Evolutionary conservation across 2,113 vertebrate genomes (phyloP).

Genomic region (Hippocampus barbouri): DNA sequence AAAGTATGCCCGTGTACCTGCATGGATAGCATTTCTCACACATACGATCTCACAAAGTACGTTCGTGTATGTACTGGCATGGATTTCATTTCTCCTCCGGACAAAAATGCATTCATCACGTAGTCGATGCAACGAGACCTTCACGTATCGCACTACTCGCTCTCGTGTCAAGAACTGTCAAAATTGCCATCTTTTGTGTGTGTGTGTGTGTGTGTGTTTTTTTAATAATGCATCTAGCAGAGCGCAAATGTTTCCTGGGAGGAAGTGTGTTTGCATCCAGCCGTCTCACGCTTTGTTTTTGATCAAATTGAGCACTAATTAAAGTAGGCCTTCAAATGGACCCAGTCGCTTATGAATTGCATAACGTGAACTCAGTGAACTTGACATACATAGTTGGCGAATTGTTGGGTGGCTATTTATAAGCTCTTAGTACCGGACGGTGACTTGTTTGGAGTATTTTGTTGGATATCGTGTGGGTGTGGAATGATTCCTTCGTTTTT

Average conservation of each 20-base stretch:
- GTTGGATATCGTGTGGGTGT: not conserved
- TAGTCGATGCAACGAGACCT: too few relatives aligned
- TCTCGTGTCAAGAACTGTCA: too few relatives aligned
- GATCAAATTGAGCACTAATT: not conserved
- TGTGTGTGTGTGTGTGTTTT: too few relatives aligned
- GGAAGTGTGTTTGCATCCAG: not conserved
- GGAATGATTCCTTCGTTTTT: not conserved
- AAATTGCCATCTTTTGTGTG: too few relatives aligned
- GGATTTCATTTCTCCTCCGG: too few relatives aligned
- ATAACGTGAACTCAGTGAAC: slow-evolving; percentile 57
- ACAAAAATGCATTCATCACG: too few relatives aligned
- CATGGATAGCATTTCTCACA: too few relatives aligned
- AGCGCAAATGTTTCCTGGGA: not conserved
- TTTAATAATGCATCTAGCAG: too few relatives aligned
- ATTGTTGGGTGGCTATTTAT: slow-evolving; percentile 34
- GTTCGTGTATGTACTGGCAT: too few relatives aligned
- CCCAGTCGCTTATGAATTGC: slow-evolving; percentile 40
- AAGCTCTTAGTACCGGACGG: not conserved
- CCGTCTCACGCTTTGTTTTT: not conserved
- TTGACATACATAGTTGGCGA: slow-evolving; percentile 33
- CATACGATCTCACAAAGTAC: too few relatives aligned
- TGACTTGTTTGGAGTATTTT: slow-evolving; percentile 4
- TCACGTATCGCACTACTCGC: too few relatives aligned
- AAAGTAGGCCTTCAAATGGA: not conserved
- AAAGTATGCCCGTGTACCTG: too few relatives aligned